A percentile compares a stretch with the other conserved stretches of the same genome.
Conservation (phyloP, 2,888 invertebrate genomes). For the Euspilapteryx auroguttella region DNA sequence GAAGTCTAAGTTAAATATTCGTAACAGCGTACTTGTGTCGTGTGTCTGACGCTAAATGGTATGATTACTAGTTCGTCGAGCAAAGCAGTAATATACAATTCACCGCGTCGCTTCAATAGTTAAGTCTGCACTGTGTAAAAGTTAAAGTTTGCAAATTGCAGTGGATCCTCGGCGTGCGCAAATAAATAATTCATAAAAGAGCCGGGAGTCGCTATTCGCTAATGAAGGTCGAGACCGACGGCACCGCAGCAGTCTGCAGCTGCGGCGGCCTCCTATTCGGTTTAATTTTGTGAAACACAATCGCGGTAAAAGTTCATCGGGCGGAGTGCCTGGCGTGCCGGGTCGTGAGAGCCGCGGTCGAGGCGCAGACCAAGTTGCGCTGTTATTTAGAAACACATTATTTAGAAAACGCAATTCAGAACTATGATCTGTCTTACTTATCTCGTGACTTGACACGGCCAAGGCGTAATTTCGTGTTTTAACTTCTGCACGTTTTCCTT, state of each 20-base stretch:
- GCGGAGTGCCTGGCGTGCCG: constrained; percentile 9
- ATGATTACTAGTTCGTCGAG: too few relatives aligned
- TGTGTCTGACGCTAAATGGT: too few relatives aligned
- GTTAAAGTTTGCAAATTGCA: constrained; percentile 25
- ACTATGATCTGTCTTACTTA: too few relatives aligned
- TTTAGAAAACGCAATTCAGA: too few relatives aligned
- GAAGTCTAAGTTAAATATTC: too few relatives aligned
- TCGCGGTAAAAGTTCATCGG: constrained; percentile 19
- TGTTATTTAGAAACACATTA: constrained; percentile 4
- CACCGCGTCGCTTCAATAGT: neutral
- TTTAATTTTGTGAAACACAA: constrained; percentile 19
- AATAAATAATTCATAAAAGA: constrained; percentile 47
- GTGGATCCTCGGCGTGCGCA: constrained; percentile 25
- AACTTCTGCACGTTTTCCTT: too few relatives aligned
- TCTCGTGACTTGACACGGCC: too few relatives aligned
- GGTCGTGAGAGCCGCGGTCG: constrained; percentile 6
- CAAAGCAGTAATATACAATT: too few relatives aligned
- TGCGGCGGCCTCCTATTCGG: constrained; percentile 11
- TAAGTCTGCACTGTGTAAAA: constrained; percentile 30
- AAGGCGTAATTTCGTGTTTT: too few relatives aligned
- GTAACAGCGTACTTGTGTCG: too few relatives aligned
- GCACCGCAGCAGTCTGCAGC: constrained; percentile 22
- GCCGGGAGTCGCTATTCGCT: constrained; percentile 22
- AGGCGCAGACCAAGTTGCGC: neutral
- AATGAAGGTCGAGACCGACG: constrained; percentile 39